These are phyloP conservation scores for Hypselothyrea guttata DNA, from an alignment of 2,888 invertebrate genomes.

Conservation along the genomic window DNA sequence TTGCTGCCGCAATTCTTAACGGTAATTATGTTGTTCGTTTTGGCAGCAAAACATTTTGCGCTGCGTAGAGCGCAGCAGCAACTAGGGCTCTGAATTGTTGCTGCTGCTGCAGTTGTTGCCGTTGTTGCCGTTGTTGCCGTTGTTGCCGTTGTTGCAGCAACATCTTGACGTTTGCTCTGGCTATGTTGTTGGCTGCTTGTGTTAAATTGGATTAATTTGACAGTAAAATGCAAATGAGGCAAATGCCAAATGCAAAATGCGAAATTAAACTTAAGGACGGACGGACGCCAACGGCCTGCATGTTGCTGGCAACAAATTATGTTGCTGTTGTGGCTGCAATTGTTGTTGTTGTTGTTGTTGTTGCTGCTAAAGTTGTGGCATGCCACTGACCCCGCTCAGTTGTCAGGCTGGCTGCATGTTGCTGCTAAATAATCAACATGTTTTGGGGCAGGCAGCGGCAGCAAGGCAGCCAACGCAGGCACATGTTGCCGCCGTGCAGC, in stretches of 20 bases:
- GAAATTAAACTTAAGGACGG: constrained; percentile 62
- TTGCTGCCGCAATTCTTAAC: constrained; percentile 71
- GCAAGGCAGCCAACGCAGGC: constrained; percentile 30
- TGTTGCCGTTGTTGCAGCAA: constrained; percentile 1
- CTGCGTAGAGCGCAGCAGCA: constrained; percentile 55
- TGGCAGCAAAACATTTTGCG: constrained; percentile 73
- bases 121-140: background rate
- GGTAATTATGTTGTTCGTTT: constrained; percentile 78
- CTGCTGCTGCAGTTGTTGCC: background rate
- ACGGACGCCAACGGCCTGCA: constrained; percentile 15
- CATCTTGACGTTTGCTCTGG: constrained; percentile 22
- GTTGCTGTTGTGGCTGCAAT: constrained; percentile 45
- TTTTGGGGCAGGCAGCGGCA: constrained; percentile 46
- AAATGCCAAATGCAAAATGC: constrained; percentile 71
- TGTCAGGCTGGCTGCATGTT: constrained; percentile 45
- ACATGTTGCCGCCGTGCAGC: constrained; percentile 74
- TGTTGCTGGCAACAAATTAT: constrained; percentile 77
- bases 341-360: constrained; percentile 14
- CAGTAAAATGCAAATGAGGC: constrained; percentile 78
- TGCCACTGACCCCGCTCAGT: constrained; percentile 16
- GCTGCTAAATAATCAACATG: constrained; percentile 75
- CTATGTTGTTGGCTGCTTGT: constrained; percentile 40
- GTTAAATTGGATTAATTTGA: constrained; percentile 77
- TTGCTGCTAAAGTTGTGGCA: constrained; percentile 14
- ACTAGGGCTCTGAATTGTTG: constrained; percentile 3